Conservation (phyloP, 2,797 vertebrate species). For the Notolabrus celidotus region DNA sequence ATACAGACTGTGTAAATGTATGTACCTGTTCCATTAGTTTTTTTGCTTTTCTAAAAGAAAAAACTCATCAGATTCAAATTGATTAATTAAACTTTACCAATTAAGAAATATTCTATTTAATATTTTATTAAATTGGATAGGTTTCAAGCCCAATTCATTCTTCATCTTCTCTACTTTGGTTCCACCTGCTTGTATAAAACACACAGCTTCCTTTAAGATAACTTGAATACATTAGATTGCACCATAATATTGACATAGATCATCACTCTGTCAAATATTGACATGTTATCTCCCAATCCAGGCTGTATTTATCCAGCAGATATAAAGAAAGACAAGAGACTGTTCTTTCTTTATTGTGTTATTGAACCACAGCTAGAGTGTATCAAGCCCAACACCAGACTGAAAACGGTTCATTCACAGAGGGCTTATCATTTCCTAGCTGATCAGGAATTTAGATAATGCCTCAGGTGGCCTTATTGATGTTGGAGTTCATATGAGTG, state of each 20-base stretch:
- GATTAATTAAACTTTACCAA: no score
- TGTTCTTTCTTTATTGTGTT: neutral
- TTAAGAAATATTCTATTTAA: no score
- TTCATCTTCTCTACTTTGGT: neutral
- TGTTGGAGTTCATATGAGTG: neutral
- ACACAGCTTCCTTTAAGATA: neutral
- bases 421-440: neutral
- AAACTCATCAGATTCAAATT: no score
- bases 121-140: no score
- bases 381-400: neutral
- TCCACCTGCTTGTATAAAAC: neutral
- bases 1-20: no score
- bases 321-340: constrained; percentile 2
- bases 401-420: neutral
- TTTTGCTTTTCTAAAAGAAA: no score
- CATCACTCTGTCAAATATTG: neutral
- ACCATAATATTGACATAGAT: neutral
- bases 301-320: neutral
- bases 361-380: neutral
- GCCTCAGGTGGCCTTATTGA: constrained; percentile 2
- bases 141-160: no score
- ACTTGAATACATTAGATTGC: neutral
- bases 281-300: neutral
- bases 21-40: no score
- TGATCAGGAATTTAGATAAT: constrained; percentile 14